These are phyloP conservation scores for Caenorhabditis zanzibari DNA, from an alignment of 2,888 invertebrate species.

Conservation along the genomic window DNA sequence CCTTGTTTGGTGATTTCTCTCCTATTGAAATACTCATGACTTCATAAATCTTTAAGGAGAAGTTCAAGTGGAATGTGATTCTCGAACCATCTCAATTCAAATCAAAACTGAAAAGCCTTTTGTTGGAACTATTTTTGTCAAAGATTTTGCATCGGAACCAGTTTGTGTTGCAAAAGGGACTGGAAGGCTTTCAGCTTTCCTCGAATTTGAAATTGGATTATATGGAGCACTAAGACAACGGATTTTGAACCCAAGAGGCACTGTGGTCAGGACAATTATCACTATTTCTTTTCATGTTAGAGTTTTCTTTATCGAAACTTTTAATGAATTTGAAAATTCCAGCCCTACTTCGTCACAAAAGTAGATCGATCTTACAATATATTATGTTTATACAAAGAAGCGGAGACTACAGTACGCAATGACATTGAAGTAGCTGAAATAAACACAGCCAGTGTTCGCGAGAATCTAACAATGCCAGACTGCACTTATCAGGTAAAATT, in stretches of 20 bases:
- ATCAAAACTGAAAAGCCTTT: slow-evolving; percentile 55
- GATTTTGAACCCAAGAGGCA: slow-evolving; percentile 45
- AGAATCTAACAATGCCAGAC: slow-evolving; percentile 25
- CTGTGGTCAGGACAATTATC: slow-evolving; percentile 19
- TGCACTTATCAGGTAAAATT: slow-evolving; percentile 44
- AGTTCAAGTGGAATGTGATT: slow-evolving; percentile 50
- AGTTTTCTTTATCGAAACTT: background rate
- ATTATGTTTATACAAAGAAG: slow-evolving; percentile 36
- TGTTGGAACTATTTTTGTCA: slow-evolving; percentile 44
- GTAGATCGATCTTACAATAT: slow-evolving; percentile 40
- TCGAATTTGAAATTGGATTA: slow-evolving; percentile 45
- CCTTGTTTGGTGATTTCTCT: slow-evolving; percentile 18
- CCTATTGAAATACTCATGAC: background rate
- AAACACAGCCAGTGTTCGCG: background rate
- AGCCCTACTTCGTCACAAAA: slow-evolving; percentile 53
- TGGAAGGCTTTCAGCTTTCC: slow-evolving; percentile 32
- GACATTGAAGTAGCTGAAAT: slow-evolving; percentile 35
- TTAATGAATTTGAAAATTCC: background rate
- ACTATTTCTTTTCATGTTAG: slow-evolving; percentile 44
- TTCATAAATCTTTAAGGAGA: slow-evolving; percentile 26
- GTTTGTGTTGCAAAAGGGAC: slow-evolving; percentile 23
- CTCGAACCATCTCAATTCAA: slow-evolving; percentile 36
- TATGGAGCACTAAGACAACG: slow-evolving; percentile 41
- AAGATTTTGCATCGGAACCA: slow-evolving; percentile 33
- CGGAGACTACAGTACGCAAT: slow-evolving; percentile 1